Conservation (phyloP, 2,797 vertebrate species). For the Epinephelus coioides region DNA sequence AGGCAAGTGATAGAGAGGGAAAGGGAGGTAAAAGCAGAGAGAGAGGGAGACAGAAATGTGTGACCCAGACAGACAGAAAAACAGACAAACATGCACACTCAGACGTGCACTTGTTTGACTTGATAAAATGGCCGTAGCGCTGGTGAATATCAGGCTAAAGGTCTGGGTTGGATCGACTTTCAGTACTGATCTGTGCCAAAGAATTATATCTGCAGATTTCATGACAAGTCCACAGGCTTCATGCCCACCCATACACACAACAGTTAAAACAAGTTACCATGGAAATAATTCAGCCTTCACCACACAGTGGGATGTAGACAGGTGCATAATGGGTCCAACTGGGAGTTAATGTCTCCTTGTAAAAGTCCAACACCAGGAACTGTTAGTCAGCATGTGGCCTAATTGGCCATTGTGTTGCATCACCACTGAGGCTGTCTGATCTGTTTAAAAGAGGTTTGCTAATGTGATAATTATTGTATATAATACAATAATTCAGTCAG, state of each 20-base stretch:
- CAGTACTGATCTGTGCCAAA: conserved; percentile 37
- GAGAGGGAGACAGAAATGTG: conserved; percentile 30
- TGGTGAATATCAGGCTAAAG: conserved; percentile 67
- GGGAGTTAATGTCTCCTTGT: conserved; percentile 26
- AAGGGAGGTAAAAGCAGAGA: conserved; percentile 32
- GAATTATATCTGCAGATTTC: conserved; percentile 42
- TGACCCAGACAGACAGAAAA: conserved; percentile 57
- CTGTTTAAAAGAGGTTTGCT: too few species aligned
- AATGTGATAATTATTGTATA: too few species aligned
- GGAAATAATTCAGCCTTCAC: conserved; percentile 12
- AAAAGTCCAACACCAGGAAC: not conserved
- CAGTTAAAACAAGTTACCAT: conserved; percentile 1
- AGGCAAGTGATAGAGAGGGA: conserved; percentile 23
- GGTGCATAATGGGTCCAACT: conserved; percentile 21
- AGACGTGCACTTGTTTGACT: conserved; percentile 39
- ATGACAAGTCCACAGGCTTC: not conserved
- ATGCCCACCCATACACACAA: conserved; percentile 7
- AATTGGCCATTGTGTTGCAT: not conserved
- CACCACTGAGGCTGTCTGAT: not conserved
- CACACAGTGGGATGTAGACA: conserved; percentile 9
- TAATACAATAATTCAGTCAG: too few species aligned
- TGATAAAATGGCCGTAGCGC: conserved; percentile 59
- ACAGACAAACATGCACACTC: conserved; percentile 30
- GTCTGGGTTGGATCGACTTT: conserved; percentile 55
- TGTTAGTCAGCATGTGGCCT: conserved; percentile 6